phyloP scores from a whole-genome alignment of 2,797 vertebrate genomes.

The Gymnopithys bicolor region DNA sequence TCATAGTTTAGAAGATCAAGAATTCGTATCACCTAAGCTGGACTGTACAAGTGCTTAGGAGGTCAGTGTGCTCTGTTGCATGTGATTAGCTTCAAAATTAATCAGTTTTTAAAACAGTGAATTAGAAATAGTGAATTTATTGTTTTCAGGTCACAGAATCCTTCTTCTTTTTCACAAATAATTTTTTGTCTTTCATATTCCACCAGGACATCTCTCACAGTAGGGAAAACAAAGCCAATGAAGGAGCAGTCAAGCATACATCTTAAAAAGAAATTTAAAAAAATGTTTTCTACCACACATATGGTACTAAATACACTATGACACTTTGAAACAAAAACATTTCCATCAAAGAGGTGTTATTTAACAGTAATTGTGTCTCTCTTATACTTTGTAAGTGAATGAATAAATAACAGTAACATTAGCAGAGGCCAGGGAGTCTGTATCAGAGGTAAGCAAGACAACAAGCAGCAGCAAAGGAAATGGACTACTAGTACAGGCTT shows the following conservation, averaged over 20 bases:
- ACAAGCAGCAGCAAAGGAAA: background rate
- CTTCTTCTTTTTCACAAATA: background rate
- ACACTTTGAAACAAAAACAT: background rate
- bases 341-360: background rate
- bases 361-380: background rate
- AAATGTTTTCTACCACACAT: background rate
- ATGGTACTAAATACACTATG: background rate
- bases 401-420: background rate
- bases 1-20: slow-evolving; percentile 5
- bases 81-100: background rate
- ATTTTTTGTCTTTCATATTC: background rate
- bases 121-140: background rate
- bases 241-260: background rate
- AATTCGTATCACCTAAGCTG: background rate
- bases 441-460: background rate
- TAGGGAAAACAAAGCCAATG: background rate
- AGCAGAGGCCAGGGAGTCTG: background rate
- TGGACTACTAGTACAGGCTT: rapidly evolving
- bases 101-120: background rate
- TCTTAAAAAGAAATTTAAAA: background rate
- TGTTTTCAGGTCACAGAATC: background rate
- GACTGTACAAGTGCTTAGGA: background rate
- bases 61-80: background rate
- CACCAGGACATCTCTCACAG: background rate
- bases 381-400: background rate